phyloP scores from a whole-genome alignment of 2,113 vertebrate genomes.

The Apaloderma vittatum region DNA sequence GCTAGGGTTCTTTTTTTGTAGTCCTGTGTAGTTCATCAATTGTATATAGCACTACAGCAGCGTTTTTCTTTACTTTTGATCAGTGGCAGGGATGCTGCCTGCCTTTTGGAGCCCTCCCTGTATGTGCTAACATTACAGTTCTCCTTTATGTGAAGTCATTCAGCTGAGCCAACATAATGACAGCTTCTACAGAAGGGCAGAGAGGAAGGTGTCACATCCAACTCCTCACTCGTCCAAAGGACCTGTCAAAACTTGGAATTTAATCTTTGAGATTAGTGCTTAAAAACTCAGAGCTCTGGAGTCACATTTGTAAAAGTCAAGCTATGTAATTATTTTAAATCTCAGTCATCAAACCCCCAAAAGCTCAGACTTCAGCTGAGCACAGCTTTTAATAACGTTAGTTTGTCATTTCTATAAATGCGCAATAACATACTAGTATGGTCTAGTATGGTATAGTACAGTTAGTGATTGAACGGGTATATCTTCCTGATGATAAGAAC shows the following conservation, averaged over 20 bases:
- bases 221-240: not conserved
- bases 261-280: not conserved
- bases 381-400: not conserved
- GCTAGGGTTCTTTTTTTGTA: not conserved
- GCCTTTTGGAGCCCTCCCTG: not conserved
- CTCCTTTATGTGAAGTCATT: not conserved
- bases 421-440: not conserved
- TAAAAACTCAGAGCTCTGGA: not conserved
- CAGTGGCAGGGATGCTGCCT: not conserved
- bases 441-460: not conserved
- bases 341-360: not conserved
- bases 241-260: conserved; percentile 23
- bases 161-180: not conserved
- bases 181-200: not conserved
- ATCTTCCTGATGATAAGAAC: not conserved
- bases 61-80: not conserved
- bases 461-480: not conserved
- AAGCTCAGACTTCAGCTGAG: not conserved
- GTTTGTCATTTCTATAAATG: not conserved
- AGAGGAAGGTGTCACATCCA: not conserved
- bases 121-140: not conserved
- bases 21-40: not conserved
- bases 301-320: not conserved
- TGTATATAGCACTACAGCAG: not conserved
- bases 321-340: not conserved